Base-by-base conservation (phyloP, 2,113 vertebrate species). In the Lucifuga dentata region DNA sequence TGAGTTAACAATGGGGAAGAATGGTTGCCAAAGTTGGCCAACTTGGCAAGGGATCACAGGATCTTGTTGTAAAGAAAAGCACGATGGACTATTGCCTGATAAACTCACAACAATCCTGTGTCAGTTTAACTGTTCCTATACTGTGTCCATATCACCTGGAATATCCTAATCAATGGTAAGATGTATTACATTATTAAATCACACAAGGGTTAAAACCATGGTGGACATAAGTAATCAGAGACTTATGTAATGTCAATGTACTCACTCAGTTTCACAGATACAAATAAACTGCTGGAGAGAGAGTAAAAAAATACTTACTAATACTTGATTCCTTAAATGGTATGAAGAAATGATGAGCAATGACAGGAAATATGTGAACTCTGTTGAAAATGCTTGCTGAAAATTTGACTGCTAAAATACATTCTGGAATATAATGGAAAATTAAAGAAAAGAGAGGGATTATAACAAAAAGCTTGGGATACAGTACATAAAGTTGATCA, bases 1-100 rank as follows among this genome's bases (percentile, higher is more conserved):
- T 58, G 72, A 84, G 55, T 67, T 61, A 69, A 78, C 45, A 39
- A 62, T 55, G 72, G 35, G 26, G 21, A 68, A 35, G 63, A 51
- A 33, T 44, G 55, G 68, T 16, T 29, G 26, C 26, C 26, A 19
- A 58, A 15, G 9, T 20, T 61, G 77, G 57, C 67, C 61, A 2
- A 10, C 15, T 29, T 48, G 36, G 40, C 23, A 20, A 40, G 48
- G 35, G 32, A 68, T 20, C n/a, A 3, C 49, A 68, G 51, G n/a
- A n/a, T n/a, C n/a, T n/a, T n/a, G n/a, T 66, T 48, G 48, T 76
- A 26, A 65, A 49, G 49, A 15, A 77, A 40, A 60, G n/a, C 32
- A 11, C 19, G 19, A 62, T 49, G 16, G 32, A 19, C 39, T 36
- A 23, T 13, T 39, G 40, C 0, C 1, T 21, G 33, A 68, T 59